Conservation (phyloP, 1,140 invertebrate genomes). For the Drosophila tani region DNA sequence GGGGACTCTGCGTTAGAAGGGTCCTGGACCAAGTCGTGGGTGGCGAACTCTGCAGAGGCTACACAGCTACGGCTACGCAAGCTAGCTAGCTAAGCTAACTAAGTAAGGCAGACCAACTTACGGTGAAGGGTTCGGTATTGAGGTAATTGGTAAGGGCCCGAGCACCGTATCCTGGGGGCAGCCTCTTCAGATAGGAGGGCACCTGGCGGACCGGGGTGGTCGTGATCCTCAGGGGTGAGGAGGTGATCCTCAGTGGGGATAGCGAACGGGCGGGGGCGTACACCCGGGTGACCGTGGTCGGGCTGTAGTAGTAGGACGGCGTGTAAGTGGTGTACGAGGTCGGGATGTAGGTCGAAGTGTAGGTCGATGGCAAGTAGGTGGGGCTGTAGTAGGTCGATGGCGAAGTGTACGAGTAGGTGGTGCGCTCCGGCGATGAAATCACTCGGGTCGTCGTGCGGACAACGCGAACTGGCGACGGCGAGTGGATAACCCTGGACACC, state of each 20-base stretch:
- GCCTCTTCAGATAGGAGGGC: slow-evolving; percentile 89
- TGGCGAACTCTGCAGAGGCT: slow-evolving; percentile 64
- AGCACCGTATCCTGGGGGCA: slow-evolving; percentile 88
- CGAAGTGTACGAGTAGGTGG: slow-evolving; percentile 59
- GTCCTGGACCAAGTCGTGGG: background rate
- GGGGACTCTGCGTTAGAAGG: slow-evolving; percentile 3
- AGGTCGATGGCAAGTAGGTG: slow-evolving; percentile 85
- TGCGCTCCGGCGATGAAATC: slow-evolving; percentile 83
- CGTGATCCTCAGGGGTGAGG: slow-evolving; percentile 86
- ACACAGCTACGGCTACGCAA: slow-evolving; percentile 66
- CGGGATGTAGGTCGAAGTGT: slow-evolving; percentile 85
- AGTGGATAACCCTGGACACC: slow-evolving; percentile 79
- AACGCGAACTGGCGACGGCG: slow-evolving; percentile 85
- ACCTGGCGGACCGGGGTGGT: slow-evolving; percentile 86
- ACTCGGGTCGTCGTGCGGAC: slow-evolving; percentile 88
- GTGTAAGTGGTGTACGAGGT: slow-evolving; percentile 78
- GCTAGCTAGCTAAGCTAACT: slow-evolving; percentile 85
- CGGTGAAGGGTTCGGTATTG: slow-evolving; percentile 87
- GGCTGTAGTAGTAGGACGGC: slow-evolving; percentile 78
- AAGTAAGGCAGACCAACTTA: slow-evolving; percentile 56
- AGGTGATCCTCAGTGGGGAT: slow-evolving; percentile 87
- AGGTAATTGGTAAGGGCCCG: slow-evolving; percentile 90
- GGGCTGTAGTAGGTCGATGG: slow-evolving; percentile 74
- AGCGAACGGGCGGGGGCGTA: slow-evolving; percentile 70
- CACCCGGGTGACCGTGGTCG: slow-evolving; percentile 74